Conservation (phyloP, 2,888 invertebrate genomes). For the Drosophila melanosoma region DNA sequence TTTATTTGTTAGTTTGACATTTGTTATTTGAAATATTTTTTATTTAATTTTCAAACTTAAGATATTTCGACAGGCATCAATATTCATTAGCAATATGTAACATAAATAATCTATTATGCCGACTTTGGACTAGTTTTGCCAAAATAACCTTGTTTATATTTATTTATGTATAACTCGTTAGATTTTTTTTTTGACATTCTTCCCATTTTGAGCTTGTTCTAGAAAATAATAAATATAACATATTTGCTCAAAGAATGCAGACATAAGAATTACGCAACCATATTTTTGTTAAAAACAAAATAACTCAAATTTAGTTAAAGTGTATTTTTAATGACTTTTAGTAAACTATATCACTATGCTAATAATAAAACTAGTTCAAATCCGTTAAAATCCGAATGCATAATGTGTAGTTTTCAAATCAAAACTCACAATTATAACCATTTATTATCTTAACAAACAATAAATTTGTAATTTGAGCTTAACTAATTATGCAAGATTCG, state of each 20-base stretch:
- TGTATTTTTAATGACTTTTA: slow-evolving; percentile 1
- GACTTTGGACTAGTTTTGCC: background rate
- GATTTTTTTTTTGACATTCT: background rate
- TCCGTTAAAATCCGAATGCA: background rate
- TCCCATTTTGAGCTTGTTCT: background rate
- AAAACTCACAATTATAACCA: background rate
- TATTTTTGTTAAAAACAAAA: background rate
- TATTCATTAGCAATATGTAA: slow-evolving; percentile 11
- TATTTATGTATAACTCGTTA: background rate
- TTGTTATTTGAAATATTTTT: background rate
- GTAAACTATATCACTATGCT: background rate
- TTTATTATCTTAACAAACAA: background rate
- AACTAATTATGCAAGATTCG: background rate
- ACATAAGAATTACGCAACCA: background rate
- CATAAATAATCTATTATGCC: background rate
- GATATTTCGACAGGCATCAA: background rate
- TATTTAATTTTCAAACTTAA: background rate
- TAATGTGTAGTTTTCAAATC: background rate
- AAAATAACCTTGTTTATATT: background rate
- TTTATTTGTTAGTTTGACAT: background rate
- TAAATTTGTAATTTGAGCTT: background rate
- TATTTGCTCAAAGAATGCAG: background rate
- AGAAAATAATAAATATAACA: background rate
- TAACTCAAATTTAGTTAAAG: background rate
- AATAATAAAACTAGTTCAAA: slow-evolving; percentile 2